Base-by-base conservation (phyloP, 2,888 invertebrate genomes). In the Thera obeliscata region DNA sequence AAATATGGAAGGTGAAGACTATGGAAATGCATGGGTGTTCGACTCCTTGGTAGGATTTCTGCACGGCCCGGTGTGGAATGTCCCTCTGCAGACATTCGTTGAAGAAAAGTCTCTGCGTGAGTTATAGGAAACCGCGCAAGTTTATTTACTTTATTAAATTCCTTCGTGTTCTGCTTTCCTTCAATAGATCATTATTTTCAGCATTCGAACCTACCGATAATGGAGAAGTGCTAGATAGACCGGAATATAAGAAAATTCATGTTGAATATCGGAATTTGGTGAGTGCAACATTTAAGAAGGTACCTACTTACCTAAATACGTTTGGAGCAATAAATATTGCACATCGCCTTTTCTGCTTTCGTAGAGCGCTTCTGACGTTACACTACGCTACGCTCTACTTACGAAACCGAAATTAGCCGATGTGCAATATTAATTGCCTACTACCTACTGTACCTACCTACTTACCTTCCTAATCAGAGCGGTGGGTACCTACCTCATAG, bases 31-130 rank as follows among this genome's bases (percentile, higher is more conserved):
- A 5, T 98, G 98, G 98, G 97, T 98, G 11, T 97, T 98, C 81
- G 98, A 98, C 90, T 98, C 98, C 0, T 90, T 98, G 68, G 96
- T 98, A 38, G 97, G 97, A 69, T 98, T 98, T 87, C 92, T 98
- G 61, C 97, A 98, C 86, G 98, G 98, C 2, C 98, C 98, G 0
- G 95, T 98, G 57, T 98, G 98, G 97, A 98, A 98, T 83, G 96
- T 97, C 11, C 98, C 98, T 0, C 91, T 98, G 62, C 95, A 98
- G 81, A 97, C 97, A 43, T 98, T 98, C 83, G 97, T 98, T 74
- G 98, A 98, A 89, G 97, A 98, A 82, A 98, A 98, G 88, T 98
- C 98, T 64, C 90, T 98, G 75, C 97, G 98, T 98, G 95, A 94
- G 95, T 82, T 46, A 46, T 2, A 9, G 9, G 9, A 46, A 46